phyloP scores from a whole-genome alignment of 1,140 invertebrate species.

The Aporrectodea caliginosa region DNA sequence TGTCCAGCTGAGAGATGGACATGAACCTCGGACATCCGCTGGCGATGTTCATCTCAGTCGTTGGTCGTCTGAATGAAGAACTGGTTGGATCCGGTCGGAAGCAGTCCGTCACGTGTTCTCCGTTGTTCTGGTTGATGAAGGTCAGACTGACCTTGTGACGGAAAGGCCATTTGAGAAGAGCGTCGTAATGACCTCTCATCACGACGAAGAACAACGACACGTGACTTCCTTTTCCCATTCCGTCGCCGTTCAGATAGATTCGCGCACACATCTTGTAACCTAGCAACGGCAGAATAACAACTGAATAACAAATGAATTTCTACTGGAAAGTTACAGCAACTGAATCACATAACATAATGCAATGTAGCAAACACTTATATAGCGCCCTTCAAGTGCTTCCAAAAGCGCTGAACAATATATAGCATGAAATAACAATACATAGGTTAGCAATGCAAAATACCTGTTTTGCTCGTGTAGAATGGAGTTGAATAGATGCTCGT shows the following conservation, averaged over 20 bases:
- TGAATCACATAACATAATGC: too few species aligned
- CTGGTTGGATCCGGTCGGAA: slow-evolving; percentile 44
- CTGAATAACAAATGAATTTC: too few species aligned
- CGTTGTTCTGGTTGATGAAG: slow-evolving; percentile 37
- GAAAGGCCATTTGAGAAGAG: slow-evolving; percentile 54
- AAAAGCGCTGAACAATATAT: too few species aligned
- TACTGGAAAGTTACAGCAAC: too few species aligned
- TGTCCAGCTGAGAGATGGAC: not conserved
- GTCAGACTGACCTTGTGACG: slow-evolving; percentile 48
- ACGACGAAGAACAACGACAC: slow-evolving; percentile 53
- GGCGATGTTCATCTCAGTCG: slow-evolving; percentile 54
- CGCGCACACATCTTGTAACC: slow-evolving; percentile 77
- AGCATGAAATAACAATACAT: too few species aligned
- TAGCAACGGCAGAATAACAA: slow-evolving; percentile 19
- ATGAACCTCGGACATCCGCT: slow-evolving; percentile 52
- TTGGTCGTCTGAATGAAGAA: slow-evolving; percentile 45
- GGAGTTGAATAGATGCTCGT: slow-evolving; percentile 49
- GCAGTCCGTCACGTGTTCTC: slow-evolving; percentile 45
- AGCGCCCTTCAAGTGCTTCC: too few species aligned
- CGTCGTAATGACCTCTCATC: too few species aligned
- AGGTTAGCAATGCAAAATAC: too few species aligned
- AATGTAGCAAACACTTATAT: too few species aligned
- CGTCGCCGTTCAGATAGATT: slow-evolving; percentile 72
- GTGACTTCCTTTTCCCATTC: slow-evolving; percentile 54
- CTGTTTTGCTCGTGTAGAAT: too few species aligned